Conservation (phyloP, 2,113 vertebrate genomes). For the Thunnus maccoyii region DNA sequence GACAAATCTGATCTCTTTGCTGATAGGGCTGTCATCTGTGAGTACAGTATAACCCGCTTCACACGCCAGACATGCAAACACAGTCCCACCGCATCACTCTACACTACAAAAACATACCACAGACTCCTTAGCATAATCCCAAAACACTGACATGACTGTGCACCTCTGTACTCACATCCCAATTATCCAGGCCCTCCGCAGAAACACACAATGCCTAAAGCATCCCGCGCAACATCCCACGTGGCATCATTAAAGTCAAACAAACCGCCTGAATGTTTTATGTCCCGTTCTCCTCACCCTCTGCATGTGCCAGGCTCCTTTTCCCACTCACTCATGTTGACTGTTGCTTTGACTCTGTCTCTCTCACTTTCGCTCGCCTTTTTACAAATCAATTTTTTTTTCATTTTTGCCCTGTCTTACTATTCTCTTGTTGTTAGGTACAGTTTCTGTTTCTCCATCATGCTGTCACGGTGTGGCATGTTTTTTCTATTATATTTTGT, state of each 20-base stretch:
- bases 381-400: neutral
- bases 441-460: slow-evolving; percentile 42
- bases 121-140: slow-evolving; percentile 65
- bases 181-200: slow-evolving; percentile 72
- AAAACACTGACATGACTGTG: slow-evolving; percentile 61
- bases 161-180: slow-evolving; percentile 70
- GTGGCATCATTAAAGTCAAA: slow-evolving; percentile 84
- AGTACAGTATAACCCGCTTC: slow-evolving; percentile 35
- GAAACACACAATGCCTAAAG: slow-evolving; percentile 73
- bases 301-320: neutral
- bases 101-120: slow-evolving; percentile 28
- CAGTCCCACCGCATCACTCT: slow-evolving; percentile 31
- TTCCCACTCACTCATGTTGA: neutral
- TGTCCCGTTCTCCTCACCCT: slow-evolving; percentile 49
- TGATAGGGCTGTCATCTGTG: slow-evolving; percentile 50
- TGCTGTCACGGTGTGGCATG: slow-evolving; percentile 29
- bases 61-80: slow-evolving; percentile 51
- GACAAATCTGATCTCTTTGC: slow-evolving; percentile 19
- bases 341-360: slow-evolving; percentile 20
- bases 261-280: slow-evolving; percentile 76
- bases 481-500: slow-evolving; percentile 60
- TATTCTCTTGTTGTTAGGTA: slow-evolving; percentile 50
- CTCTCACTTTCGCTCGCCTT: neutral
- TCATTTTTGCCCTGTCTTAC: slow-evolving; percentile 29
- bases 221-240: slow-evolving; percentile 71